These are phyloP conservation scores for Pimephales promelas DNA, from an alignment of 2,113 vertebrate genomes.

Conservation along the genomic window DNA sequence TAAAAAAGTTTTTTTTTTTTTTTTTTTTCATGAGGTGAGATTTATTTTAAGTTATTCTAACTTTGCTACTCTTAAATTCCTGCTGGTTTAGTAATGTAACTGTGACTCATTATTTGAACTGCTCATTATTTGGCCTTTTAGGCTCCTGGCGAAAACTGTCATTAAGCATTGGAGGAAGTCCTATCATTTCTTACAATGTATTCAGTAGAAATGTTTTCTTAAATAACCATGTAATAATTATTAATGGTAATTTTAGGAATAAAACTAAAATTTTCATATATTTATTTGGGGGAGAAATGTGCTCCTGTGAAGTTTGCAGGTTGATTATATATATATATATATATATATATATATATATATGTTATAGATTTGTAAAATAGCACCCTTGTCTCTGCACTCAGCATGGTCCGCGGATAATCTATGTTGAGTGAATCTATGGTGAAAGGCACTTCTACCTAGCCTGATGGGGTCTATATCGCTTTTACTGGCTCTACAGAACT, in stretches of 20 bases:
- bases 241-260: background rate
- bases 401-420: no score
- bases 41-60: background rate
- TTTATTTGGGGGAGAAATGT: background rate
- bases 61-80: background rate
- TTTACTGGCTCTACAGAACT: no score
- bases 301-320: no score
- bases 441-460: no score
- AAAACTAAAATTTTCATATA: background rate
- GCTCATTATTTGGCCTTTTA: conserved; percentile 1
- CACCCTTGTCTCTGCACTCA: conserved; percentile 64
- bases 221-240: background rate
- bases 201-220: background rate
- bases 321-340: no score
- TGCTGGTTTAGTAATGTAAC: background rate
- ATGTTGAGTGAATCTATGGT: no score
- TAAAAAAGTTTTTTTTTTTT: no score
- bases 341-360: no score
- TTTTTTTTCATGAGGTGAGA: background rate
- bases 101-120: background rate
- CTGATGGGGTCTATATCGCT: no score
- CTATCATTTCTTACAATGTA: background rate
- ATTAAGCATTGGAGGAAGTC: background rate
- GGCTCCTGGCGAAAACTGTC: background rate
- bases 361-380: no score